Base-by-base conservation (phyloP, 2,797 vertebrate species). In the Molossus molossus region DNA sequence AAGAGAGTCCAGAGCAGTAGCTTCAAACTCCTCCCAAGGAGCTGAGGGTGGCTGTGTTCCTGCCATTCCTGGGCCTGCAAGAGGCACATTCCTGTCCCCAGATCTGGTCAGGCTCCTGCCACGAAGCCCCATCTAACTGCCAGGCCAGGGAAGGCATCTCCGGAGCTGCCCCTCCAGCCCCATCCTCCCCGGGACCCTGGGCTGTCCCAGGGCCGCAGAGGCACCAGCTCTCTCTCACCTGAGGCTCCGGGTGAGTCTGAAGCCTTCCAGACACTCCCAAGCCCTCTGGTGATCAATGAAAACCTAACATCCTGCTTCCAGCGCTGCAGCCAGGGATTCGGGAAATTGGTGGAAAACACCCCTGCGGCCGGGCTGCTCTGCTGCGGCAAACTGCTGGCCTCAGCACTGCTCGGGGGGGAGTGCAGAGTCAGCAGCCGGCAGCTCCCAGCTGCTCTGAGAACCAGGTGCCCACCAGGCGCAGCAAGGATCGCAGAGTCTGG, bases 51-150 rank as follows among this genome's bases (percentile, higher is more conserved):
- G 92, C 88, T 53, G 62, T 53, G 94, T 96, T 95, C 94, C 57
- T 94, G 76, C 97, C 94, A 96, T 95, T 97, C 94, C 89, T 92
- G 88, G 91, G 96, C 87, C 92, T 60, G 82, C 12, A 64, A 95
- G 89, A 95, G 95, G 90, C 91, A 89, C 96, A 97, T 96, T 97
- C 97, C 95, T 96, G 93, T 81, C 86, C 88, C 83, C 33, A 55
- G 81, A 76, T 65, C 92, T 77, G 88, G 29, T 64, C 3, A 0
- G 89, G 87, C 73, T 95, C 92, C 85, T 92, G 96, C 95, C 94
- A 97, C 10, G 53, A 23, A 37, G 95, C 79, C 80, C 14, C 23
- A 45, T 87, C 72, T 81, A 33, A 73, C 13, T 90, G 95, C 95
- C 95, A 94, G 88, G 70, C 27, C 40, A 3, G 45, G 69, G 72